Evolutionary conservation across 2,888 invertebrate species (phyloP), one percentile per base, ranked within the genome.

Genomic region (Aspidapion aeneum): DNA sequence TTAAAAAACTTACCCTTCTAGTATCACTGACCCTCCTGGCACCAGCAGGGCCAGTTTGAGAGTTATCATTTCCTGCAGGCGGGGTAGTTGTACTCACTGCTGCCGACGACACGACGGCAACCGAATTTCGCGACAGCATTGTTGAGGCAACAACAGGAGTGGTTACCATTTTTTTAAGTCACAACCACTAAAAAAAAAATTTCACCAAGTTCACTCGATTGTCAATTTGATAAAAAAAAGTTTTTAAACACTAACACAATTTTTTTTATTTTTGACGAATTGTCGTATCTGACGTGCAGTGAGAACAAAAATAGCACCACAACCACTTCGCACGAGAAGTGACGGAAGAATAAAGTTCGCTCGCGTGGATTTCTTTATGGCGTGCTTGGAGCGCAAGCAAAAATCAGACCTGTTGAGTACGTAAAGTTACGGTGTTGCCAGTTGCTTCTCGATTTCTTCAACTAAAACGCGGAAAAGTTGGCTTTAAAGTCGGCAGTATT

Each of bases 1-100:
- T n/a, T n/a, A n/a, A n/a, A n/a, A n/a, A n/a, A n/a, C n/a, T 72
- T 66, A 76, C 76, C 69, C 76, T 73, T 66, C 76, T 67, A 65
- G 74, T 76, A 64, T 76, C 76, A 62, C 72, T 74, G 57, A 70
- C 69, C 55, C 73, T 68, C 55, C 71, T 70, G 1, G 65, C 61
- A 68, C 58, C 52, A 52, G 52, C 3, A n/a, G n/a, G n/a, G 52
- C 7, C 19, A 52, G 7, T n/a, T 17, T 65, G 57, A 1, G 60
- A 55, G n/a, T 58, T 55, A 18, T 48, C 59, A 1, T 67, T 69
- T 3, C 48, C 65, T 1, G 62, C 57, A 49, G 22, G 51, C 5
- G 63, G 55, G 5, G 58, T 61, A 21, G 55, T 61, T 50, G 67
- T 61, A 18, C 63, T 65, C 21, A 66, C 68, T 16, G 66, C 65